Percentiles rank a stretch among this genome's conserved stretches.
phyloP scores from a whole-genome alignment of 1,140 invertebrate genomes.

The Conus ventricosus region DNA sequence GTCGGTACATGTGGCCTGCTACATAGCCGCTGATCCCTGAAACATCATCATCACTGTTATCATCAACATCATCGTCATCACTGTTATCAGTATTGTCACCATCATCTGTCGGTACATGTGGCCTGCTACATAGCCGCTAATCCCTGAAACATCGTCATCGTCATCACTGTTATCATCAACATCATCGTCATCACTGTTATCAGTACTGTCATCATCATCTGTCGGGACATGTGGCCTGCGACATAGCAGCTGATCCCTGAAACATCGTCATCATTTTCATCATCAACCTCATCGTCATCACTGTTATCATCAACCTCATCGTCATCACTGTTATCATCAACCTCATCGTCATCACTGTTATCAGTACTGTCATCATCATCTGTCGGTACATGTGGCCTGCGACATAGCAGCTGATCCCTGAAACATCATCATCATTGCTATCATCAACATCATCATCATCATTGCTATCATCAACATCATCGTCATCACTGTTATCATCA shows the following conservation, averaged over 20 bases:
- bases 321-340: not conserved
- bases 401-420: constrained; percentile 77
- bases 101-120: too few species aligned
- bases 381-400: constrained; percentile 75
- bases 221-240: constrained; percentile 67
- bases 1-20: constrained; percentile 74
- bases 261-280: not conserved
- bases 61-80: not conserved
- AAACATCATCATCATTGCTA: not conserved
- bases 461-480: not conserved
- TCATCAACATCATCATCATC: not conserved
- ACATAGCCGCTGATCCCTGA: constrained; percentile 77
- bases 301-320: not conserved
- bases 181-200: too few species aligned
- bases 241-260: constrained; percentile 77
- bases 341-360: not conserved
- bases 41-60: not conserved
- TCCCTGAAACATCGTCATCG: not conserved
- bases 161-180: too few species aligned
- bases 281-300: not conserved
- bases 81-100: too few species aligned
- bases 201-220: too few species aligned
- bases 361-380: constrained; percentile 39
- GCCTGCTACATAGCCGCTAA: too few species aligned
- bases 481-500: not conserved